These are phyloP conservation scores for Osedax fenrisi DNA, from an alignment of 2,888 invertebrate genomes.

Conservation along the genomic window DNA sequence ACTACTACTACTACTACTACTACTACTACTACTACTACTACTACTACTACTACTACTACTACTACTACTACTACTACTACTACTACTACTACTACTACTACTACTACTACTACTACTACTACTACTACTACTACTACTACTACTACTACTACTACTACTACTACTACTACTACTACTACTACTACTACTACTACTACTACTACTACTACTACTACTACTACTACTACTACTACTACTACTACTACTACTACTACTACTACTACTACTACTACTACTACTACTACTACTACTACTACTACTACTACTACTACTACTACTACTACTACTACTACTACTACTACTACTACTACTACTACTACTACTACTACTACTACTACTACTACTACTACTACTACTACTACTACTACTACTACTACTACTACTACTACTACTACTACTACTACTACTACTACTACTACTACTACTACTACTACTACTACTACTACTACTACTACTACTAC, in stretches of 20 bases:
- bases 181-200: slow-evolving; percentile 2
- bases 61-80: slow-evolving; percentile 24
- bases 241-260: neutral
- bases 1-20: slow-evolving; percentile 23
- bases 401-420: neutral
- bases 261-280: neutral
- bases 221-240: neutral
- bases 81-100: slow-evolving; percentile 24
- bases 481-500: neutral
- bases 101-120: slow-evolving; percentile 24
- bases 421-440: neutral
- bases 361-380: neutral
- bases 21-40: slow-evolving; percentile 22
- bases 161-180: slow-evolving; percentile 24
- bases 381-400: neutral
- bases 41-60: slow-evolving; percentile 24
- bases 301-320: neutral
- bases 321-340: neutral
- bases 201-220: neutral
- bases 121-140: slow-evolving; percentile 9
- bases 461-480: neutral
- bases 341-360: neutral
- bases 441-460: neutral
- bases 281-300: neutral
- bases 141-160: slow-evolving; percentile 20